Base-by-base conservation (phyloP, 30 jellyfish, hydroid and myxozoan species). In the Aurelia coerulea region DNA sequence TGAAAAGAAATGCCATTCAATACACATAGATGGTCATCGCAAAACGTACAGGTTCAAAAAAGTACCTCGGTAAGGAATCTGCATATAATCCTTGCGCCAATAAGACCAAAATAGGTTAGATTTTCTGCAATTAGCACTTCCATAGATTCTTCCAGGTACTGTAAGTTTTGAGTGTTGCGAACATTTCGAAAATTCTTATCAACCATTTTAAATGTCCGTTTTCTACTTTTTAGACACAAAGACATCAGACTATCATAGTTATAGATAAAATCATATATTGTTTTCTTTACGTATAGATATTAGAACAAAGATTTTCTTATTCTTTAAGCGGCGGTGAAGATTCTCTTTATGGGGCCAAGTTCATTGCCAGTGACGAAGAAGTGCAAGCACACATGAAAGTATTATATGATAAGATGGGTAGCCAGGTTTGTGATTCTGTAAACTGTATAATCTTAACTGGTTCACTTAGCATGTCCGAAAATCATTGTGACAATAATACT, bases 371-470 rank as follows among this genome's bases (percentile, higher is more conserved):
- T 32, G 81, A 64, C 50, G 90, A 33, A 34, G 73, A 65, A 68
- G 90, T 80, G 7, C 81, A 66, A 80, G 35, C 68, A 2, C 90
- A 80, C 79, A 65, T 80, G 90, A 64, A 64, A 46, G 50, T 54
- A 17, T 19, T 80, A 53, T 80, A 80, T 35, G 81, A 65, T 50
- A 80, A 80, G 71, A 60, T 80, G 81, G 90, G 81, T 17, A 80
- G 90, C 69, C 81, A 80, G 73, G 90, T 80, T n/a, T n/a, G 78
- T 41, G 23, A 70, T 42, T 2, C 46, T 35, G 32, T 70, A 70
- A 42, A 42, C 53, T 42, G 53, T 42, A 42, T 42, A 4, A 52
- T 71, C 42, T 34, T 17, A 62, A 34, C 12, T 33, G 33, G 5
- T 66, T 18, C 15, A 14, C 49, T 18, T 66, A 33, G 5, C 16